Conservation (phyloP, 2,113 vertebrate genomes). For the Chiloscyllium plagiosum region DNA sequence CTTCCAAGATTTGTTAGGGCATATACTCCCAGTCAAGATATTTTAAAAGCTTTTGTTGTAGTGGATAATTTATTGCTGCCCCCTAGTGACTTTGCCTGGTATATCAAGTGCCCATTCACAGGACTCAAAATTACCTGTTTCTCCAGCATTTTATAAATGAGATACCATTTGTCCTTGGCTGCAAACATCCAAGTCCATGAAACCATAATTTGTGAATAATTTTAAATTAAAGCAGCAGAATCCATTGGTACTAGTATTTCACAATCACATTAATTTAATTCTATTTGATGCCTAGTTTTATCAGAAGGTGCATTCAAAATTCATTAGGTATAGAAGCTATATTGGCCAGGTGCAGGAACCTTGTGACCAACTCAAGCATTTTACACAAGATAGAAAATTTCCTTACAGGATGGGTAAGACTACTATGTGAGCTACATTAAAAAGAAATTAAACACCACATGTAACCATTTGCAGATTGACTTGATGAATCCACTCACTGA, state of each 20-base stretch:
- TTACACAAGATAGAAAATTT: too few relatives aligned
- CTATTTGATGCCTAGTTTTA: too few relatives aligned
- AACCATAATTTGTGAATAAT: neutral
- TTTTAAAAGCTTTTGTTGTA: neutral
- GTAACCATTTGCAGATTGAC: too few relatives aligned
- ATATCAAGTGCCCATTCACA: neutral
- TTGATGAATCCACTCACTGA: too few relatives aligned
- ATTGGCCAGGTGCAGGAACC: too few relatives aligned
- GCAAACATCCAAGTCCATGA: neutral
- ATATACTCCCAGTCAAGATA: neutral
- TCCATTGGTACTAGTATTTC: neutral
- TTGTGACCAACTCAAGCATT: too few relatives aligned
- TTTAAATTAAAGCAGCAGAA: neutral
- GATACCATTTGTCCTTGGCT: too few relatives aligned
- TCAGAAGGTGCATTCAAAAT: neutral
- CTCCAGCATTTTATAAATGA: too few relatives aligned
- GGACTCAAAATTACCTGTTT: neutral
- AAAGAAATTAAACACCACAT: too few relatives aligned
- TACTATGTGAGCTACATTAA: too few relatives aligned
- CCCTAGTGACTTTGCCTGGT: neutral
- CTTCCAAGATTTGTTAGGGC: neutral
- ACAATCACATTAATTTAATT: neutral
- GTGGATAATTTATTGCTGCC: neutral
- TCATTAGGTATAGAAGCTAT: neutral
- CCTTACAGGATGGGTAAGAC: too few relatives aligned